Evolutionary conservation across 2,888 invertebrate genomes (phyloP).

Genomic region (Netelia melanura): DNA sequence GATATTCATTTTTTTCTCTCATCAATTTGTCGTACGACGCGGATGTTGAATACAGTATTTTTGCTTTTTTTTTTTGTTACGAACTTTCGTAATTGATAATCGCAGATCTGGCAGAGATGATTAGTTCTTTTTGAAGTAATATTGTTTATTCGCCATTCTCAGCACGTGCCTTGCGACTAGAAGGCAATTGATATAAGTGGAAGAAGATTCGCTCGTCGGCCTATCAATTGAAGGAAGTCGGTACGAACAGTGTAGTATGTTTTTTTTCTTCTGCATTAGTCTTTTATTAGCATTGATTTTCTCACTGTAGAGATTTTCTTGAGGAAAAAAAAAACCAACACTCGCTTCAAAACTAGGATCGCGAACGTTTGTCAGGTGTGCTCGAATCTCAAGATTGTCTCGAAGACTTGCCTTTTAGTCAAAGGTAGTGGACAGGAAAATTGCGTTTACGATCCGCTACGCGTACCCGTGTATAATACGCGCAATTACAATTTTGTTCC

Average conservation of each 20-base stretch:
- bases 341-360: conserved; percentile 4
- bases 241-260: conserved; percentile 15
- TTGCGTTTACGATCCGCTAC: conserved; percentile 15
- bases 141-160: conserved; percentile 38
- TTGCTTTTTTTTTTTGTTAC: neutral
- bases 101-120: conserved; percentile 43
- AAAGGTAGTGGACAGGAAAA: conserved; percentile 11
- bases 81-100: conserved; percentile 33
- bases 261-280: conserved; percentile 13
- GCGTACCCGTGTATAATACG: conserved; percentile 2
- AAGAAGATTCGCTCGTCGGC: conserved; percentile 56
- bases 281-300: conserved; percentile 33
- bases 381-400: conserved; percentile 45
- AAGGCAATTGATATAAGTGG: conserved; percentile 60
- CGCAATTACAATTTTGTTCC: neutral
- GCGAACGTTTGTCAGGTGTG: conserved; percentile 5
- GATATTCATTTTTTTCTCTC: conserved; percentile 14
- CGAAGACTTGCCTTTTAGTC: conserved; percentile 38
- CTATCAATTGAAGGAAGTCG: conserved; percentile 38
- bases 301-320: conserved; percentile 5
- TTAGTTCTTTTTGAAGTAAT: neutral
- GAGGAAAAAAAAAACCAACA: conserved; percentile 19
- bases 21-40: conserved; percentile 20
- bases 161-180: conserved; percentile 49
- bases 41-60: conserved; percentile 24